Evolutionary conservation across 2,113 vertebrate species (phyloP).

Genomic region (Phylloscopus whistleri): DNA sequence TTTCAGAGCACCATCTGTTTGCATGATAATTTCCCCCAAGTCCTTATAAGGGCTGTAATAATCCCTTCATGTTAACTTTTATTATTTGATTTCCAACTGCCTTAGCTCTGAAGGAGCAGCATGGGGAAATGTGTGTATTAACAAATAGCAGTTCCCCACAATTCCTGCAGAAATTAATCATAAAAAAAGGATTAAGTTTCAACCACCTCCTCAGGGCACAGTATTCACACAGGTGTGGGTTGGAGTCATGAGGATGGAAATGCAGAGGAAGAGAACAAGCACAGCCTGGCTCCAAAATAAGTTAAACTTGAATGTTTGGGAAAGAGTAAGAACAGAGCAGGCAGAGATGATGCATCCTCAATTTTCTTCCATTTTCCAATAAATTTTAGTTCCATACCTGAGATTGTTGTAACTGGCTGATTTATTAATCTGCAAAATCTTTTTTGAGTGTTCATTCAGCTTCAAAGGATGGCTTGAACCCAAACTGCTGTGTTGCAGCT

Average conservation of each 20-base stretch:
- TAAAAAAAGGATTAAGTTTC: background rate
- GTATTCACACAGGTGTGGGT: background rate
- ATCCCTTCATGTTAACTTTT: constrained; percentile 12
- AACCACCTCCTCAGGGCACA: background rate
- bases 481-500: background rate
- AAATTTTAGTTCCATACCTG: background rate
- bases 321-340: background rate
- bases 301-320: background rate
- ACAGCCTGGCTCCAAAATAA: background rate
- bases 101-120: background rate
- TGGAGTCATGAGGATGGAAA: background rate
- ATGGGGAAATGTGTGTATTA: background rate
- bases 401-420: background rate
- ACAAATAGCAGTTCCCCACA: background rate
- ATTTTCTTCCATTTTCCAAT: background rate
- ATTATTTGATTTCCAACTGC: constrained; percentile 25
- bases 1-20: background rate
- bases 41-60: constrained; percentile 16
- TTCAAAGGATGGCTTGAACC: background rate
- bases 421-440: background rate
- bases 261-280: background rate
- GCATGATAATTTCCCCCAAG: constrained; percentile 17
- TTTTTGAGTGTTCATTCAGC: background rate
- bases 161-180: background rate
- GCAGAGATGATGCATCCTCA: background rate